Base-by-base conservation (phyloP, 2,113 vertebrate species). In the Toxotes chatareus region DNA sequence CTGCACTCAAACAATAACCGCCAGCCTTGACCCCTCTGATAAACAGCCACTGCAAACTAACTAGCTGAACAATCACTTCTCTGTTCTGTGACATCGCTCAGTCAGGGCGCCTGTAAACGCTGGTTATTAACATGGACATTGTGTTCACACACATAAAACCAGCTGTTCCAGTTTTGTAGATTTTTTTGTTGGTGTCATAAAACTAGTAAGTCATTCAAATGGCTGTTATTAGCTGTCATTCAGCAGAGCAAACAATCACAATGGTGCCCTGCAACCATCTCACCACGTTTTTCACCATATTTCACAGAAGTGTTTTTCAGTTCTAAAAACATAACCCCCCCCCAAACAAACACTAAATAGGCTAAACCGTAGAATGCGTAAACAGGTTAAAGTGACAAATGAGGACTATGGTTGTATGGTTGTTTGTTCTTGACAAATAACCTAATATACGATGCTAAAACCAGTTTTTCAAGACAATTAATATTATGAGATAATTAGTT, bases 1-100 rank as follows among this genome's bases (percentile, higher is more conserved):
- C 85, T 79, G 89, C 64, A 60, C 83, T 87, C 87, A 83, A 64
- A 91, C 85, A 91, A 87, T 85, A 79, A 87, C 82, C 4, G 38
- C 46, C 82, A 88, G 89, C 92, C 90, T 92, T 93, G 91, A 94
- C 92, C 91, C 62, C 74, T 78, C 86, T 83, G 91, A 93, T 91
- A 93, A 93, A 88, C 89, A 73, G 79, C 77, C 36, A 84, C 83
- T 81, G 87, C 88, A 89, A 88, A 91, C 84, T 60, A 82, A 83
- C 80, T 67, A 56, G 77, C 86, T 65, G 87, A 93, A 91, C 93
- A 93, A 92, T 92, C 82, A 53, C 76, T 80, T 56, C 89, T 91
- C 83, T 93, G 91, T 93, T 78, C 61, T 55, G 75, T 12, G 56
- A 82, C 84, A 36, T 69, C 27, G 36, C 80, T 68, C 82, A 47